A percentile compares a stretch with the other conserved stretches of the same genome.
Conservation (phyloP, 2,888 invertebrate genomes). For the Oscheius sp. region DNA sequence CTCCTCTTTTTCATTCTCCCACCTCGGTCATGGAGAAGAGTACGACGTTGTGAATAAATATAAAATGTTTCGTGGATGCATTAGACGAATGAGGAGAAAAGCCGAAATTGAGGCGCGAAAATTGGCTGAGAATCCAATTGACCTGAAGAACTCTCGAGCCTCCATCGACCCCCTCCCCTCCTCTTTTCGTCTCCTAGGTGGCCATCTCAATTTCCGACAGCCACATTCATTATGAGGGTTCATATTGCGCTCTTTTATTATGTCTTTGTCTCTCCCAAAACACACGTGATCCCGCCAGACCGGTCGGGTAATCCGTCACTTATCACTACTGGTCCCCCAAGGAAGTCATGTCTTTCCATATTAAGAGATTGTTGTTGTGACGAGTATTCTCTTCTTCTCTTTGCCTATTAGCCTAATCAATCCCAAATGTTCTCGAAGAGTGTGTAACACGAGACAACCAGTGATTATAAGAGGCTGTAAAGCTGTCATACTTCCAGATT, state of each 20-base stretch:
- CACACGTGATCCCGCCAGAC: too few species aligned
- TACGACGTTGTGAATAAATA: conserved; percentile 11
- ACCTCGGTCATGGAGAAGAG: not conserved
- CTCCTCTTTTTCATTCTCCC: conserved; percentile 2
- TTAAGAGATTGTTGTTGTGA: not conserved
- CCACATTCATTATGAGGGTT: too few species aligned
- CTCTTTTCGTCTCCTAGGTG: not conserved
- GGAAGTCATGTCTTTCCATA: too few species aligned
- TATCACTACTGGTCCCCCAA: too few species aligned
- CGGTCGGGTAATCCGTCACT: too few species aligned
- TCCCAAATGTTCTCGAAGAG: conserved; percentile 11
- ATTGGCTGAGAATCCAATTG: conserved; percentile 16
- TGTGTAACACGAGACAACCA: too few species aligned
- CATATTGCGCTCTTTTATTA: too few species aligned
- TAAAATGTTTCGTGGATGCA: not conserved
- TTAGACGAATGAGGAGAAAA: not conserved
- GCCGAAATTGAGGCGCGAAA: conserved; percentile 19
- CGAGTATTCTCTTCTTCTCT: not conserved
- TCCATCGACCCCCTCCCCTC: not conserved
- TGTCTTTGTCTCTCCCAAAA: too few species aligned
- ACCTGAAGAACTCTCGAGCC: not conserved
- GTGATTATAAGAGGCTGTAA: too few species aligned
- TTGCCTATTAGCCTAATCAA: conserved; percentile 16
- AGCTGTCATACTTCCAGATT: too few species aligned
- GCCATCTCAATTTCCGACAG: not conserved